Percentiles rank a stretch among this genome's conserved stretches.
Conservation (phyloP, 2,113 vertebrate genomes). For the Ranitomeya variabilis region DNA sequence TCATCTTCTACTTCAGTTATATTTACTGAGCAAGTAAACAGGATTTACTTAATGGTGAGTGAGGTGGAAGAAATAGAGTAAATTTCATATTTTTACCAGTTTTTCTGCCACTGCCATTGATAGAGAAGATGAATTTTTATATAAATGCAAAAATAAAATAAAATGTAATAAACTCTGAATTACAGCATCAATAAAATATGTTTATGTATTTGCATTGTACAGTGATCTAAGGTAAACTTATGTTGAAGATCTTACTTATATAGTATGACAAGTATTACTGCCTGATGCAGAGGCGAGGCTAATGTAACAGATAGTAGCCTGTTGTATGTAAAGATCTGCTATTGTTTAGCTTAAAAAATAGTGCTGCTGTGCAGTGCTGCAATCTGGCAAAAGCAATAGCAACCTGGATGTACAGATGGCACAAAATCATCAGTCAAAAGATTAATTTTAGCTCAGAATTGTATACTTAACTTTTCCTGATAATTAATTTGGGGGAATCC, state of each 20-base stretch:
- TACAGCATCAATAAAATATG: not conserved
- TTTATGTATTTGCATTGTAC: not conserved
- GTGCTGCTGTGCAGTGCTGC: too few relatives aligned
- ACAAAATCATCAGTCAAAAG: too few relatives aligned
- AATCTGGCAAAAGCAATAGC: too few relatives aligned
- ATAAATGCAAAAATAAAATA: not conserved
- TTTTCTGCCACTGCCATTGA: not conserved
- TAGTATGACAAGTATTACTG: too few relatives aligned
- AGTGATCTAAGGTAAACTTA: not conserved
- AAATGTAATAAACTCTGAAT: not conserved
- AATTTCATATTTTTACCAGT: not conserved
- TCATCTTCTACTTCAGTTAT: constrained; percentile 61
- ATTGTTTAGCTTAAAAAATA: too few relatives aligned
- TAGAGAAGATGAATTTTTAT: not conserved
- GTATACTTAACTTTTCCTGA: too few relatives aligned
- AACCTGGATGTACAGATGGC: too few relatives aligned
- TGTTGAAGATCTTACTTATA: not conserved
- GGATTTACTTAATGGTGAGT: constrained; percentile 51
- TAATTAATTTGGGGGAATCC: too few relatives aligned
- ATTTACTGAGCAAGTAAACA: constrained; percentile 61
- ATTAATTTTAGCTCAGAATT: too few relatives aligned
- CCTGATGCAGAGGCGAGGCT: too few relatives aligned
- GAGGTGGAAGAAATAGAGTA: not conserved
- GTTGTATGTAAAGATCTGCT: too few relatives aligned
- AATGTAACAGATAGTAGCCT: too few relatives aligned